Evolutionary conservation across 2,113 vertebrate genomes (phyloP).

Genomic region (Antigone vipio): DNA sequence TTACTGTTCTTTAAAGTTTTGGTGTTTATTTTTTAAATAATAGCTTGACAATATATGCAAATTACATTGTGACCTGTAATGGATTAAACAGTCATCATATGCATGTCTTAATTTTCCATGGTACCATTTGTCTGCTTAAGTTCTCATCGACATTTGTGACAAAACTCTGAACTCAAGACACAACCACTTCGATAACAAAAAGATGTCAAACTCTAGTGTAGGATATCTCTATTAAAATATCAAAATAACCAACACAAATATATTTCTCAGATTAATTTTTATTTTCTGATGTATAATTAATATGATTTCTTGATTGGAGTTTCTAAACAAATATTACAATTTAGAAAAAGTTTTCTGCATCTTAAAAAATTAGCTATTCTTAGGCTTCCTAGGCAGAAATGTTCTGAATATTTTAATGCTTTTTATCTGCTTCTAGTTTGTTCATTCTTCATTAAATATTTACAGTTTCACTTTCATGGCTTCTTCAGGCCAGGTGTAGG

Average conservation of each 20-base stretch:
- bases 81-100: background rate
- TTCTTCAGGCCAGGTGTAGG: conserved; percentile 88
- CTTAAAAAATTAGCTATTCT: conserved; percentile 63
- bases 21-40: background rate
- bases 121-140: background rate
- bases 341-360: conserved; percentile 59
- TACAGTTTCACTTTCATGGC: conserved; percentile 84
- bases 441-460: conserved; percentile 51
- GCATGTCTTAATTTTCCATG: background rate
- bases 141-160: background rate
- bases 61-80: background rate
- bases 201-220: background rate
- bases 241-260: background rate
- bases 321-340: conserved; percentile 35
- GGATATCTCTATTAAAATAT: background rate
- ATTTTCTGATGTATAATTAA: conserved; percentile 24
- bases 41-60: background rate
- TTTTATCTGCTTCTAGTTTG: background rate
- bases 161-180: background rate
- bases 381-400: background rate
- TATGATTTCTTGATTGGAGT: background rate
- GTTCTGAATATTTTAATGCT: background rate
- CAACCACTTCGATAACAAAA: background rate
- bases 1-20: background rate
- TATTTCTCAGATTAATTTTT: conserved; percentile 17